A percentile compares a stretch with the other conserved stretches of the same genome.
phyloP scores from a whole-genome alignment of 2,797 vertebrate species.

The Xiphorhynchus erythropygius region DNA sequence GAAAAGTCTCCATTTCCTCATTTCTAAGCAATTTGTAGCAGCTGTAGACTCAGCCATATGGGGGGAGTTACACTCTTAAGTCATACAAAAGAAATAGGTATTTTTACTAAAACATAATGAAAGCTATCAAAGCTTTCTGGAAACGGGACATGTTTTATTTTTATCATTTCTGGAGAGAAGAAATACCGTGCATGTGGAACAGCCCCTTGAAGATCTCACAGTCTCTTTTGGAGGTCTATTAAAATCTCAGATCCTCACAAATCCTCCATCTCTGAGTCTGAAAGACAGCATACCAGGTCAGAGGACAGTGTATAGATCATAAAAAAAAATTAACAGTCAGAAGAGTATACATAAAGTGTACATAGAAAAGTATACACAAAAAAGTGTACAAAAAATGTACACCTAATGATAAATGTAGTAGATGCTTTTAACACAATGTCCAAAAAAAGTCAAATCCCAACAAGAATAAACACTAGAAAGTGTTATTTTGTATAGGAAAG shows the following conservation, averaged over 20 bases:
- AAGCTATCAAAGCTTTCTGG: neutral
- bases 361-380: neutral
- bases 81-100: constrained; percentile 42
- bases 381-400: neutral
- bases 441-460: neutral
- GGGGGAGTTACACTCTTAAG: constrained; percentile 25
- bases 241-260: neutral
- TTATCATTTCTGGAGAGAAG: constrained; percentile 28
- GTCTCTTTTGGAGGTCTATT: neutral
- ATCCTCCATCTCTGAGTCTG: neutral
- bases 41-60: constrained; percentile 19
- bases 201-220: constrained; percentile 1
- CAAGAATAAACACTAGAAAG: neutral
- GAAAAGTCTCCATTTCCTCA: constrained; percentile 16
- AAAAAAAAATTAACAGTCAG: neutral
- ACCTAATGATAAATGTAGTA: neutral
- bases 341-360: neutral
- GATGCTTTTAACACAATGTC: neutral
- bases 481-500: neutral
- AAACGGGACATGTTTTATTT: constrained; percentile 16
- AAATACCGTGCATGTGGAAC: neutral
- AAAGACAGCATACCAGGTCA: neutral
- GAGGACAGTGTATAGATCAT: neutral
- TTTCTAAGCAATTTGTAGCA: constrained; percentile 34
- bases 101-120: constrained; percentile 24